Base-by-base conservation (phyloP, 2,888 invertebrate species). In the Hydrotaea diabolus region DNA sequence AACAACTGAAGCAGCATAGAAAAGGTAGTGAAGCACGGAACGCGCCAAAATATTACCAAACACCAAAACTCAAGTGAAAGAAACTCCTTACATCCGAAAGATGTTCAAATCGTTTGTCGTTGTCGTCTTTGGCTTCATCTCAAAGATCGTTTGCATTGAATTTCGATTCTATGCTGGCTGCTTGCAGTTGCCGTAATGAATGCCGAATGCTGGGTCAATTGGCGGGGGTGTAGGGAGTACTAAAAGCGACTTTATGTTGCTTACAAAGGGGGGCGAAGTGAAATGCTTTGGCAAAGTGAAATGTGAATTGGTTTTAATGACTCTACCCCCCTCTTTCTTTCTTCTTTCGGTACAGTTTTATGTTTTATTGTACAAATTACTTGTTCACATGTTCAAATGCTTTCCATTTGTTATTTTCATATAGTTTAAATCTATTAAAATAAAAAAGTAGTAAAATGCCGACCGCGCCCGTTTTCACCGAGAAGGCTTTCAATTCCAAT, bases 351-450 rank as follows among this genome's bases (percentile, higher is more conserved):
- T 13, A n/a, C 49, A 49, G 2, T n/a, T 31, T 31, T 31, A 39
- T 53, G 53, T 19, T 55, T 21, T 9, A 55, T 17, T 21, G 21
- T 55, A 21, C 21, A 55, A 55, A 55, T 55, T 55, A 55, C 55
- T 5, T 55, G 55, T 55, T 19, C 19, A 55, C 55, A 55, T 55
- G 49, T 49, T 49, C 49, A 13, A 49, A 55, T 55, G 21, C 5
- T 55, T 55, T 21, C 55, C 21, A 55, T 19, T 55, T 21, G 19
- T 21, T 55, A 5, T 55, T 55, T n/a, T 49, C n/a, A 2, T 21
- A 59, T 59, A 59, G 59, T 59, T 23, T 59, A 55, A 26, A 59
- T 23, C 59, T 13, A 59, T 23, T 23, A 59, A 59, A 59, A 59
- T 26, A 23, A 19, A 23, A 23, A 4, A 26, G 2, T n/a, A 49